Base-by-base conservation (phyloP, 2,113 vertebrate genomes). In the Orthonyx spaldingii region DNA sequence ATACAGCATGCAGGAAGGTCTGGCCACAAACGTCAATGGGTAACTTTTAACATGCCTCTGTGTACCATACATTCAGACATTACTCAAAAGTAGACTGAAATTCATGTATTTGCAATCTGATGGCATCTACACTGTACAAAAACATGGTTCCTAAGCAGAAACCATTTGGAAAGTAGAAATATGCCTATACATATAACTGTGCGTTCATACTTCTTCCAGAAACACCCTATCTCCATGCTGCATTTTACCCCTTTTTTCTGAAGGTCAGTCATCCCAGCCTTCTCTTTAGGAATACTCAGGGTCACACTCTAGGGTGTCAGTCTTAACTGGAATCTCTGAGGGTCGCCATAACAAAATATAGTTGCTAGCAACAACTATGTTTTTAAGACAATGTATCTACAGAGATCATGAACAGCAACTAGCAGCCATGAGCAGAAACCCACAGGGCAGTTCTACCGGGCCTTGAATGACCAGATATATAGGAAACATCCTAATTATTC, bases 1-100 rank as follows among this genome's bases (percentile, higher is more conserved):
- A 22, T 0, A 56, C 5, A 0, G 26, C 46, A 32, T 0, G 0
- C 26, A n/a, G 55, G n/a, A 80, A 89, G 15, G 22, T 60, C 59
- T 56, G 28, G 28, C 28, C 56, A 53, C 50, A 81, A 93, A 33
- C 7, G 21, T 2, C 52, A 47, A 35, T 1, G 39, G 17, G 1
- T 33, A 77, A 76, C 46, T 66, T 65, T n/a, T 18, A 81, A 89
- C 30, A 3, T 7, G n/a, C 7, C 59, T 69, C 27, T 13, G 30
- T 15, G 46, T 30, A 39, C 28, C 21, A 50, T 1, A 26, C 11
- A 84, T 12, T 18, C 30, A 50, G n/a, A 55, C 28, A 49, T 72
- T 47, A 35, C 24, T 81, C 47, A 68, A 44, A 70, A 87, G n/a
- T 1, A 53, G 44, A 55, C 26, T 49, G 37, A n/a, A 87, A 75